Evolutionary conservation across 1,140 invertebrate genomes (phyloP), one percentile per base, ranked within the genome.

Genomic region (Capitella teleta): DNA sequence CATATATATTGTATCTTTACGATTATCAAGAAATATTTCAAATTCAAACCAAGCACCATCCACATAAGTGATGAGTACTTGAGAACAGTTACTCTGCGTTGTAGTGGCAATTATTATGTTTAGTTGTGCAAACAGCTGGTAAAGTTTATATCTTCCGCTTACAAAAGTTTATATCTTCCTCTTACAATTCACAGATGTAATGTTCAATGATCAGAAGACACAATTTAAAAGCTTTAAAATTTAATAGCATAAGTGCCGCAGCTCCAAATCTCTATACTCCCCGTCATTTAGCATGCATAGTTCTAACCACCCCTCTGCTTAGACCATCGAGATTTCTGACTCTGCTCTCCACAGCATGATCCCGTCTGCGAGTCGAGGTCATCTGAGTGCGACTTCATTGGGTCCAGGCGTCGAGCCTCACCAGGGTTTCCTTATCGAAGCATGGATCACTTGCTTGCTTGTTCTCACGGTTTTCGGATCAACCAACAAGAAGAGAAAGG

Each of bases 391-490:
- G 25, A 47, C 45, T 18, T 16, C 25, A 18, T 25, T 47, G 25
- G 45, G 45, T 32, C n/a, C 8, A 5, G 49, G 32, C 38, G 19
- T 43, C 46, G 23, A 24, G 6, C 26, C 25, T 18, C 44, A 21
- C 24, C 46, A 49, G 46, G 23, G 45, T 6, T 41, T 53, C 34
- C 37, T 49, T n/a, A 38, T 53, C 26, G 52, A 53, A 40, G n/a
- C 12, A 3, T n/a, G 23, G 3, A 49, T 53, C 28, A 53, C 52
- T 6, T 53, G 41, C 52, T 24, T 53, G 10, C 52, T 53, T 6
- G 52, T 53, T 16, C 14, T 53, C 12, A 47, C 45, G 6, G 47
- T 53, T 19, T 44, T 53, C 32, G 46, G 49, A n/a, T 28, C 52
- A 21, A 36, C 28, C 25, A 46, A 53, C 34, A 10, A 5, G 23